These are phyloP conservation scores for Junonia oenone DNA, from an alignment of 2,888 invertebrate species.

Conservation along the genomic window DNA sequence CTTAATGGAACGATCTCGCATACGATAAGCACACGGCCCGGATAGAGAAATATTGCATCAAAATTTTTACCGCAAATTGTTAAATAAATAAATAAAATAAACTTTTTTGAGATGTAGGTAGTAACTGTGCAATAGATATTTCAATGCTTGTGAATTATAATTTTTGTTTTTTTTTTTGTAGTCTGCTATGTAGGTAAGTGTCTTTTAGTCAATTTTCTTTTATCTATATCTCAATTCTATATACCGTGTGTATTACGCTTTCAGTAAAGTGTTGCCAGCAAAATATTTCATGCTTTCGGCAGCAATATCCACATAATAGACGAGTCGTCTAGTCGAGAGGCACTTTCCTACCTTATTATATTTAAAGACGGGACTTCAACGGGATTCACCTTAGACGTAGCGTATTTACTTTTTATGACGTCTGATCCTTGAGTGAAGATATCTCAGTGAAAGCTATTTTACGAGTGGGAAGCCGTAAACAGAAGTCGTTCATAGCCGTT, in stretches of 20 bases:
- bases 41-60: too few relatives aligned
- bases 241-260: not conserved
- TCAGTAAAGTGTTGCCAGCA: not conserved
- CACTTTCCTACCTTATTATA: constrained; percentile 10
- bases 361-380: constrained; percentile 8
- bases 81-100: too few relatives aligned
- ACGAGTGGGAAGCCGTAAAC: constrained; percentile 12
- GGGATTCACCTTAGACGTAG: constrained; percentile 6
- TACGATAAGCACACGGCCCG: too few relatives aligned
- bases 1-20: too few relatives aligned
- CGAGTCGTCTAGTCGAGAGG: constrained; percentile 5
- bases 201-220: too few relatives aligned
- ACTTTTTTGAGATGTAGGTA: too few relatives aligned
- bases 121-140: too few relatives aligned
- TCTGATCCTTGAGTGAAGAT: constrained; percentile 13
- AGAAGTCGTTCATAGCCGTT: constrained; percentile 7
- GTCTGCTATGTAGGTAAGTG: too few relatives aligned
- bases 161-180: too few relatives aligned
- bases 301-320: constrained; percentile 6
- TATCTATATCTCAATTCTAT: too few relatives aligned
- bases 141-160: too few relatives aligned
- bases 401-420: constrained; percentile 15
- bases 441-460: constrained; percentile 12
- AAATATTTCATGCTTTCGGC: constrained; percentile 3
- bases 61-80: too few relatives aligned